Percentiles rank a stretch among this genome's conserved stretches.
These are phyloP conservation scores for Subanguina moxae DNA, from an alignment of 1,140 invertebrate genomes.

Conservation along the genomic window DNA sequence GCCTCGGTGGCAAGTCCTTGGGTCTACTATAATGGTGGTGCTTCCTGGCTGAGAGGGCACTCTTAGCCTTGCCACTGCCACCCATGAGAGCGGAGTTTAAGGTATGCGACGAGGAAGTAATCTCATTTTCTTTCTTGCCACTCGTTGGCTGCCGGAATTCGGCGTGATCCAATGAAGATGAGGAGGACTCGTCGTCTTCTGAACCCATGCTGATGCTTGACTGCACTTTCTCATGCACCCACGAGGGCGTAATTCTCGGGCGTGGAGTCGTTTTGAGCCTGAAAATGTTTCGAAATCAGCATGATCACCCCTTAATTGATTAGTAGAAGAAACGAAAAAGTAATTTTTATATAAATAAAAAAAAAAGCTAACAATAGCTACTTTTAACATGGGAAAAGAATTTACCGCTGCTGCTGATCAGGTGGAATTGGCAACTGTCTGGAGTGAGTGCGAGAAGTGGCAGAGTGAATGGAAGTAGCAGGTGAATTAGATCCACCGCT, in stretches of 20 bases:
- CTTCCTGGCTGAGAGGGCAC: background rate
- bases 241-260: conserved; percentile 54
- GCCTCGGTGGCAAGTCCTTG: background rate
- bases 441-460: background rate
- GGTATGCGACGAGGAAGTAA: conserved; percentile 3
- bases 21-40: conserved; percentile 1
- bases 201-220: conserved; percentile 53
- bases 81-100: background rate
- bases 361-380: no score
- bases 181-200: conserved; percentile 48
- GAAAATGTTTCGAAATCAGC: no score
- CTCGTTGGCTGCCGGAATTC: conserved; percentile 18
- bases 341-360: background rate
- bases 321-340: background rate
- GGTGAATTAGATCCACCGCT: background rate
- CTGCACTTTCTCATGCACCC: conserved; percentile 59
- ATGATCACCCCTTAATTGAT: no score
- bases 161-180: conserved; percentile 31
- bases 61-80: background rate
- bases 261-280: conserved; percentile 31
- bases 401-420: conserved; percentile 49
- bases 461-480: background rate
- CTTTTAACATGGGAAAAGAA: no score
- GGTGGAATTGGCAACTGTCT: conserved; percentile 41
- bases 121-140: background rate